These are phyloP conservation scores for Agonopterix arenella DNA, from an alignment of 2,888 invertebrate genomes.

Conservation along the genomic window DNA sequence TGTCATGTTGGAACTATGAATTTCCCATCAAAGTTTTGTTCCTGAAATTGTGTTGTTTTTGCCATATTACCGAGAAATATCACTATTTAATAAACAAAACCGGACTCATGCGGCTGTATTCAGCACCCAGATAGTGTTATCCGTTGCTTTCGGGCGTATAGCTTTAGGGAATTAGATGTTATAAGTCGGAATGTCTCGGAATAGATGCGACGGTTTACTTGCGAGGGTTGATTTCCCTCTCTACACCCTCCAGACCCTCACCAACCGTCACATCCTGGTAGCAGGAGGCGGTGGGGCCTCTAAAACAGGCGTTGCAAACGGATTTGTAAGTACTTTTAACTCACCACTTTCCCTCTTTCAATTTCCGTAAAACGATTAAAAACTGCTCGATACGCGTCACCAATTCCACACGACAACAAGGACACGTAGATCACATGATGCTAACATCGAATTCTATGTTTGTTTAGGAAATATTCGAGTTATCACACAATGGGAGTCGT, in stretches of 20 bases:
- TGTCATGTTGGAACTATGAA: conserved; percentile 73
- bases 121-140: conserved; percentile 34
- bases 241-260: conserved; percentile 92
- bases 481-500: conserved; percentile 88
- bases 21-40: conserved; percentile 53
- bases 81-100: conserved; percentile 34
- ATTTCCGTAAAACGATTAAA: conserved; percentile 1
- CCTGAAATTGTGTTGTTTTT: conserved; percentile 36
- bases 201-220: conserved; percentile 82
- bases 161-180: conserved; percentile 39
- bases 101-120: conserved; percentile 41
- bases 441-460: conserved; percentile 14
- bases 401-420: conserved; percentile 10
- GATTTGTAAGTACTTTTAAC: conserved; percentile 85
- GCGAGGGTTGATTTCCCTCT: conserved; percentile 95
- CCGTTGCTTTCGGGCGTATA: conserved; percentile 23
- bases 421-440: not conserved
- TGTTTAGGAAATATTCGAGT: conserved; percentile 93
- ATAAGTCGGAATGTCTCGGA: conserved; percentile 60
- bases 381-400: conserved; percentile 39
- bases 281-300: conserved; percentile 98
- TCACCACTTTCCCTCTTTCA: not conserved
- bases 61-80: conserved; percentile 41
- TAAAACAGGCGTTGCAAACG: conserved; percentile 98
- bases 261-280: conserved; percentile 94